These are phyloP conservation scores for Rhamnusium bicolor DNA, from an alignment of 2,888 invertebrate genomes.

Conservation along the genomic window DNA sequence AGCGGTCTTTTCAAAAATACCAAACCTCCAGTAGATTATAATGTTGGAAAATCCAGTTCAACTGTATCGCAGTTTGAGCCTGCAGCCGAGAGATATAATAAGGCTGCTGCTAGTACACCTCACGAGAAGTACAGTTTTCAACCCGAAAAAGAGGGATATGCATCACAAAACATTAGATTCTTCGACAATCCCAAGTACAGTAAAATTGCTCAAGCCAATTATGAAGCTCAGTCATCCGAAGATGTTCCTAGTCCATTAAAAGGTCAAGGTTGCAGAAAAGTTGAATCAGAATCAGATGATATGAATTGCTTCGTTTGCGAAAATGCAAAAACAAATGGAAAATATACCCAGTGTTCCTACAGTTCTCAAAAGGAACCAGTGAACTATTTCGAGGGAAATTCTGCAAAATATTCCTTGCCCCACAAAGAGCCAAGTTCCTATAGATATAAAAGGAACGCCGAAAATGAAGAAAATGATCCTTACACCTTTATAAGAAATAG, in stretches of 20 bases:
- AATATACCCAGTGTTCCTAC: slow-evolving; percentile 76
- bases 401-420: slow-evolving; percentile 64
- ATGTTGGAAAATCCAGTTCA: slow-evolving; percentile 60
- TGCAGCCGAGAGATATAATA: neutral
- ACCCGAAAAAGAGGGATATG: slow-evolving; percentile 38
- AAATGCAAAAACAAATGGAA: slow-evolving; percentile 73
- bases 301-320: slow-evolving; percentile 75
- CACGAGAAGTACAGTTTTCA: neutral
- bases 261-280: slow-evolving; percentile 76
- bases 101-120: slow-evolving; percentile 32
- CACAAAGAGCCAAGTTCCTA: slow-evolving; percentile 46
- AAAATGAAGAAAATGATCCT: slow-evolving; percentile 68
- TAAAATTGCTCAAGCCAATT: slow-evolving; percentile 56
- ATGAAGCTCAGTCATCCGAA: slow-evolving; percentile 57
- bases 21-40: slow-evolving; percentile 56
- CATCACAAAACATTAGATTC: slow-evolving; percentile 56
- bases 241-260: slow-evolving; percentile 53
- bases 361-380: slow-evolving; percentile 71
- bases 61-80: slow-evolving; percentile 57
- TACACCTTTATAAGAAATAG: slow-evolving; percentile 73
- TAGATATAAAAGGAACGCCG: slow-evolving; percentile 71
- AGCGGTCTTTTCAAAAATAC: slow-evolving; percentile 25
- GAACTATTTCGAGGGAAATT: slow-evolving; percentile 66
- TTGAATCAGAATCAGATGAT: slow-evolving; percentile 66
- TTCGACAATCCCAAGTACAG: slow-evolving; percentile 65